Percentiles rank a stretch among this genome's conserved stretches.
phyloP scores from a whole-genome alignment of 2,888 invertebrate genomes.

The Anoncus sp. region DNA sequence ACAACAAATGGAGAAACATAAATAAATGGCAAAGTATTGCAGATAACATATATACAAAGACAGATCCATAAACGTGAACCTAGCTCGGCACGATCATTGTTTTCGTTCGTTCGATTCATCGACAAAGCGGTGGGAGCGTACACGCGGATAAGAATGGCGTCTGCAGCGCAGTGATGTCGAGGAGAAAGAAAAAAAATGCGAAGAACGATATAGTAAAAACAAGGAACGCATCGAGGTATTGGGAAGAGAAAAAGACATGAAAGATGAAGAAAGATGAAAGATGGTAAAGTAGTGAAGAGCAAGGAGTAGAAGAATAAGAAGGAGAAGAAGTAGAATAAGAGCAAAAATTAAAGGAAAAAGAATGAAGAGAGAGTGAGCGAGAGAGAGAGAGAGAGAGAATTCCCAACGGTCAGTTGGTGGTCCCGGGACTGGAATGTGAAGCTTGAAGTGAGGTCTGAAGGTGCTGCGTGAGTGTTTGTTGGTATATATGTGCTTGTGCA shows the following conservation, averaged over 20 bases:
- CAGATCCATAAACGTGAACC: neutral
- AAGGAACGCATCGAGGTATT: slow-evolving; percentile 32
- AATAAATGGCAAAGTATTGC: neutral
- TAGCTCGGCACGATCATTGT: slow-evolving; percentile 57
- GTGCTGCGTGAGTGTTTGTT: slow-evolving; percentile 33
- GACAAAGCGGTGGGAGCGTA: slow-evolving; percentile 34
- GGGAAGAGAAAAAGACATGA: slow-evolving; percentile 56
- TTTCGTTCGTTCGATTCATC: slow-evolving; percentile 41
- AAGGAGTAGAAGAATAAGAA: slow-evolving; percentile 30
- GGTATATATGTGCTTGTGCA: slow-evolving; percentile 19
- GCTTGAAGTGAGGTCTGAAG: slow-evolving; percentile 59
- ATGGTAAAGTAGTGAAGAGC: slow-evolving; percentile 63
- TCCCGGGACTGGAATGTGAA: slow-evolving; percentile 67
- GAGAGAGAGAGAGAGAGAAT: too few species aligned
- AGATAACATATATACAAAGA: neutral
- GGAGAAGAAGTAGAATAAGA: slow-evolving; percentile 50
- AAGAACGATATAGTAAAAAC: slow-evolving; percentile 42
- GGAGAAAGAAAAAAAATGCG: slow-evolving; percentile 3
- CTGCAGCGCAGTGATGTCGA: slow-evolving; percentile 40
- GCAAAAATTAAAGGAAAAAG: slow-evolving; percentile 45
- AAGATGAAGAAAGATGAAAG: slow-evolving; percentile 59
- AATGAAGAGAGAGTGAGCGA: slow-evolving; percentile 36
- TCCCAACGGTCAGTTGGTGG: slow-evolving; percentile 69
- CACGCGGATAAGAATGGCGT: slow-evolving; percentile 74
- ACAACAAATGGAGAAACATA: neutral